Evolutionary conservation across 2,113 vertebrate species (phyloP).

Genomic region (Clarias batrachus): DNA sequence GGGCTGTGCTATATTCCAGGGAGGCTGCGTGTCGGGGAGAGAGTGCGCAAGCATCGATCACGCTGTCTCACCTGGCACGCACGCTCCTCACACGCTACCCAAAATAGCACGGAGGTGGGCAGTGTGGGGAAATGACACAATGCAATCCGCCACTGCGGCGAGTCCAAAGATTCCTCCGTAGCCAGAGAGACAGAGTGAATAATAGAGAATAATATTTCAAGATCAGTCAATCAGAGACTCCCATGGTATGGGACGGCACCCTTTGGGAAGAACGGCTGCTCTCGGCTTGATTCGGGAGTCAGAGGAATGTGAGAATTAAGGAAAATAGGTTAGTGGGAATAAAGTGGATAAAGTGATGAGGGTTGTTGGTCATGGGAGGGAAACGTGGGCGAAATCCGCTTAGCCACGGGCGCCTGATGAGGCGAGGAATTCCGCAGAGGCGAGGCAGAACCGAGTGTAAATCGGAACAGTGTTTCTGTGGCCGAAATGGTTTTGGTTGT

Average conservation of each 20-base stretch:
- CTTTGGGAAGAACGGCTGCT: slow-evolving; percentile 4
- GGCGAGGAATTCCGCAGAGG: slow-evolving; percentile 19
- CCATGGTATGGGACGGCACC: slow-evolving; percentile 22
- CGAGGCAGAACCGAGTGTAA: not conserved
- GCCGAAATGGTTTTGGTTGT: not conserved
- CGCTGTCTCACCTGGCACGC: slow-evolving; percentile 38
- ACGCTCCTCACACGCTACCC: slow-evolving; percentile 35
- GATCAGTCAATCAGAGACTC: slow-evolving; percentile 44
- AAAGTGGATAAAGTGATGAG: slow-evolving; percentile 38
- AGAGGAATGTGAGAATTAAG: slow-evolving; percentile 14
- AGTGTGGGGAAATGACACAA: slow-evolving; percentile 40
- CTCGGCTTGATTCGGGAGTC: not conserved
- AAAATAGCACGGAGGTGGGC: slow-evolving; percentile 52
- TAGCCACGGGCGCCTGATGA: slow-evolving; percentile 30
- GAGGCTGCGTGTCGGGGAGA: slow-evolving; percentile 54
- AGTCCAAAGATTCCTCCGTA: slow-evolving; percentile 38
- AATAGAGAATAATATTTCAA: slow-evolving; percentile 41
- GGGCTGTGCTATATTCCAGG: slow-evolving; percentile 49
- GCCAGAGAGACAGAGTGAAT: slow-evolving; percentile 17
- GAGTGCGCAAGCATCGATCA: slow-evolving; percentile 62
- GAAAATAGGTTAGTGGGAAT: slow-evolving; percentile 36
- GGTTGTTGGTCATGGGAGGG: slow-evolving; percentile 27
- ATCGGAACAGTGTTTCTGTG: not conserved
- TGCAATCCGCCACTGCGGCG: slow-evolving; percentile 25
- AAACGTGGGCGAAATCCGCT: slow-evolving; percentile 31